These are phyloP conservation scores for Huso huso DNA, from an alignment of 2,797 vertebrate species.

Conservation along the genomic window DNA sequence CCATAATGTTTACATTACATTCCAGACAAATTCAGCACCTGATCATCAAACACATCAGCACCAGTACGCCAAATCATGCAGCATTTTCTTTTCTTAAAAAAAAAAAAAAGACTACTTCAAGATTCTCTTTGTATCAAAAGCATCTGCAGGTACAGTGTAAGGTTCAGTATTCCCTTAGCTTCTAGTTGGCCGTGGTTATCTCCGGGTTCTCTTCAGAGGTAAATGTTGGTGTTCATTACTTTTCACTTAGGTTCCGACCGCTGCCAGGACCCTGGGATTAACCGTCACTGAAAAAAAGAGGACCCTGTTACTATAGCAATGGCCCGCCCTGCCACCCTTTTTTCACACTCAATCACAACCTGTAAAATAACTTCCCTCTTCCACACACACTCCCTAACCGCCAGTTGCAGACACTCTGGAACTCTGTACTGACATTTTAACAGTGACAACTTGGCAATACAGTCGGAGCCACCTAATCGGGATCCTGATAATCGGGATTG, in stretches of 20 bases:
- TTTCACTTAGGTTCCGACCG: constrained; percentile 65
- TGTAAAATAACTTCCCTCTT: not conserved
- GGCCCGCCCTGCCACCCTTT: not conserved
- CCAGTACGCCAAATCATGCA: constrained; percentile 67
- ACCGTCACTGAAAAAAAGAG: constrained; percentile 42
- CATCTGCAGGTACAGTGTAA: constrained; percentile 72
- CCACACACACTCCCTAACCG: too few species aligned
- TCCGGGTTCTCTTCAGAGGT: constrained; percentile 59
- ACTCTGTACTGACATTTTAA: too few species aligned
- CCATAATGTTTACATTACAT: constrained; percentile 42
- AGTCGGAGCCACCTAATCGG: too few species aligned
- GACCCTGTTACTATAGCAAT: not conserved
- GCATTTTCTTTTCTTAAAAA: constrained; percentile 43
- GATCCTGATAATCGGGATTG: too few species aligned
- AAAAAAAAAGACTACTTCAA: constrained; percentile 42
- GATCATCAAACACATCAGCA: constrained; percentile 71
- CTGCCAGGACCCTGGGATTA: constrained; percentile 43
- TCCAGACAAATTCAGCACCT: constrained; percentile 45
- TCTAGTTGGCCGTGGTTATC: constrained; percentile 53
- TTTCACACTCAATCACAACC: too few species aligned
- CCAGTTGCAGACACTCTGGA: too few species aligned
- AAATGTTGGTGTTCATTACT: constrained; percentile 37
- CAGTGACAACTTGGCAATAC: too few species aligned
- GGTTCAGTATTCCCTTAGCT: constrained; percentile 63
- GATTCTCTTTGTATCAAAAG: constrained; percentile 48